Evolutionary conservation across 2,888 invertebrate species (phyloP).

Genomic region (Pharmacophagus antenor): DNA sequence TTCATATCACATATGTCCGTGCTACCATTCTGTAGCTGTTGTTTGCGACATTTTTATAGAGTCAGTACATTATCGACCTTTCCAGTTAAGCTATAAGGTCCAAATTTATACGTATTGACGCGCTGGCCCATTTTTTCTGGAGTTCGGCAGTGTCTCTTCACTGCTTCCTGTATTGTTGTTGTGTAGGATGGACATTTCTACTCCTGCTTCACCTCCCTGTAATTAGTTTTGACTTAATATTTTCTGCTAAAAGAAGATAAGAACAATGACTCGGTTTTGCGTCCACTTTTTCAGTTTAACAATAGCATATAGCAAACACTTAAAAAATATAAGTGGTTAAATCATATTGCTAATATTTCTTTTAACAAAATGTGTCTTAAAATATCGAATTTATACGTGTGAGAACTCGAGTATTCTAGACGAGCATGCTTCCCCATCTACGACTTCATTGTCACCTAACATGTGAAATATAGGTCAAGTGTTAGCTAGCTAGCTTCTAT

Average conservation of each 20-base stretch:
- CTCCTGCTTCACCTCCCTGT: conserved; percentile 70
- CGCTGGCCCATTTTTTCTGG: conserved; percentile 66
- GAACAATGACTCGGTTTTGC: not conserved
- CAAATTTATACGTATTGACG: conserved; percentile 64
- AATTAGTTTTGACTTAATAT: conserved; percentile 27
- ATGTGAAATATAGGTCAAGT: no score
- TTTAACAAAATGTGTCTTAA: no score
- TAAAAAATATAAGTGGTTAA: no score
- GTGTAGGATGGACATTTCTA: conserved; percentile 86
- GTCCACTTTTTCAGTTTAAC: no score
- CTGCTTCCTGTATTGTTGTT: conserved; percentile 81
- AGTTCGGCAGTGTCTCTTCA: conserved; percentile 64
- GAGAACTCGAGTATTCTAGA: no score
- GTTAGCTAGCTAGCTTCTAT: no score
- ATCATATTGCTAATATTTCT: no score
- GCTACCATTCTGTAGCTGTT: conserved; percentile 7
- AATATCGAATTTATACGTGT: no score
- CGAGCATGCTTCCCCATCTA: no score
- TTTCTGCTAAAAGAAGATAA: not conserved
- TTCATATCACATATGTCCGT: conserved; percentile 20
- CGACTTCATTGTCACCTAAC: no score
- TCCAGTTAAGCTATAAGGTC: conserved; percentile 1
- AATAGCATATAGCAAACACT: no score
- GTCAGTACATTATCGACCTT: conserved; percentile 19
- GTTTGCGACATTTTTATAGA: conserved; percentile 34